Evolutionary conservation across 1,140 invertebrate species (phyloP).

Genomic region (Cyrtorhinus lividipennis): DNA sequence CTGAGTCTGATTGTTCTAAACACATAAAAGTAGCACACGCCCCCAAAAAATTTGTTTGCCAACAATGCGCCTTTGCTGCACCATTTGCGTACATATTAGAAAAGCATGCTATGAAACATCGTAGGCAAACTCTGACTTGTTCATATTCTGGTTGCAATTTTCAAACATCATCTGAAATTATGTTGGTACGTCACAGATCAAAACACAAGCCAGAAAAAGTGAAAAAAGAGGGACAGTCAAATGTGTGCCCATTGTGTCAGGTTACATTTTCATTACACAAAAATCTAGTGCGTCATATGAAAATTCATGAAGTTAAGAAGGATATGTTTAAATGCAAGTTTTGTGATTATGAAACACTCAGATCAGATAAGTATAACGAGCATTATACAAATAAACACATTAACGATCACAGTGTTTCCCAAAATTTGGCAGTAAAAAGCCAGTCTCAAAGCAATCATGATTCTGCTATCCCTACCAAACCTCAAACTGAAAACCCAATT

Average conservation of each 20-base stretch:
- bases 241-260: constrained; percentile 7
- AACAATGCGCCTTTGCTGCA: constrained; percentile 12
- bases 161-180: constrained; percentile 14
- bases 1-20: neutral
- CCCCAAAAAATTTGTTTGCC: neutral
- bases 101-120: constrained; percentile 13
- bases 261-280: constrained; percentile 12
- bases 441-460: neutral
- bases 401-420: neutral
- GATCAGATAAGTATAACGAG: constrained; percentile 7
- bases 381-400: neutral
- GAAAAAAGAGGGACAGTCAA: constrained; percentile 2
- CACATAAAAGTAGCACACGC: neutral
- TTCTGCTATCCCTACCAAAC: neutral
- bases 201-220: neutral
- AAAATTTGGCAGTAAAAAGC: neutral
- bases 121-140: neutral
- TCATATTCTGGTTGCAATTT: constrained; percentile 8
- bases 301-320: constrained; percentile 11
- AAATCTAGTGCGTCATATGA: constrained; percentile 14
- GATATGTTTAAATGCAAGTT: neutral
- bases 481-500: neutral
- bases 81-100: constrained; percentile 12
- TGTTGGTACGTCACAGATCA: neutral
- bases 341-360: constrained; percentile 11